These are phyloP conservation scores for Zoroaster sp. DNA, from an alignment of 53 echinoderm and acorn worm genomes.

Conservation along the genomic window DNA sequence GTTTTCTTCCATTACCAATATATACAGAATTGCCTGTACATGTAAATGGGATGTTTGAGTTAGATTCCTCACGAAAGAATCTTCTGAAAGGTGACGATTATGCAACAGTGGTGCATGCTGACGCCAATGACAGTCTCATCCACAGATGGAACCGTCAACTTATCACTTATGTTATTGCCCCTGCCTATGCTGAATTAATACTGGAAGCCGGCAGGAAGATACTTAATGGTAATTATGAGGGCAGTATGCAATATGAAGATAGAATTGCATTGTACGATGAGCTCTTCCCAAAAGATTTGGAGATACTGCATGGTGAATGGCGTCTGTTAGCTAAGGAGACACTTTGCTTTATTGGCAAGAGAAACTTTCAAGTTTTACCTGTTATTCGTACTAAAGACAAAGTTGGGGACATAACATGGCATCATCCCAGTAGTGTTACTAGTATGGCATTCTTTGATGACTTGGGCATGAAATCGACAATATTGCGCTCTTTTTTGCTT, in stretches of 20 bases:
- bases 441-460: constrained; percentile 38
- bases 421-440: neutral
- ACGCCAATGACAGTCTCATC: neutral
- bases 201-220: neutral
- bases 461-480: neutral
- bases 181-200: constrained; percentile 65
- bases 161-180: constrained; percentile 54
- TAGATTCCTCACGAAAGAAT: constrained; percentile 77
- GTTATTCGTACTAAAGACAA: neutral
- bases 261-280: neutral
- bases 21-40: constrained; percentile 43
- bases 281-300: constrained; percentile 24
- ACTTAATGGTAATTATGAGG: neutral
- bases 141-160: constrained; percentile 69
- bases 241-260: neutral
- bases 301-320: constrained; percentile 22
- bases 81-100: constrained; percentile 54
- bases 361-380: constrained; percentile 37
- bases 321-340: constrained; percentile 14
- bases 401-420: neutral
- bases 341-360: constrained; percentile 14
- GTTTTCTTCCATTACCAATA: constrained; percentile 87
- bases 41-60: constrained; percentile 65
- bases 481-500: neutral
- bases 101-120: neutral